phyloP scores from a whole-genome alignment of 2,113 vertebrate genomes.

The Rattus norvegicus region DNA sequence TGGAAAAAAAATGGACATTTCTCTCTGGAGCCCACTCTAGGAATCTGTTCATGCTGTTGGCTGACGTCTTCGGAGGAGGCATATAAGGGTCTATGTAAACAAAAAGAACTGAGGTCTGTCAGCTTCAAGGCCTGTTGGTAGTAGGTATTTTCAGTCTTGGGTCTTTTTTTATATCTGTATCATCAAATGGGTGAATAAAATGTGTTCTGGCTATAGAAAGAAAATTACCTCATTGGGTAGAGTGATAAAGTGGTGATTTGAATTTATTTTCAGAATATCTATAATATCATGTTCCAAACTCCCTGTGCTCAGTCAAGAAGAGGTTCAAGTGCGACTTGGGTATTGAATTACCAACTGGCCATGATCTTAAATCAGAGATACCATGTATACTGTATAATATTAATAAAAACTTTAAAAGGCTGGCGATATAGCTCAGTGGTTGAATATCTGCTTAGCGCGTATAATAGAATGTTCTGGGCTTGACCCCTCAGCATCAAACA shows the following conservation, averaged over 20 bases:
- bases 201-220: not conserved
- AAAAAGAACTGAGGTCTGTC: not conserved
- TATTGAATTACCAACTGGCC: not conserved
- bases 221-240: not conserved
- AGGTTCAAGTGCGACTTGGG: not conserved
- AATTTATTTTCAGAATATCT: constrained; percentile 21
- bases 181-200: constrained; percentile 24
- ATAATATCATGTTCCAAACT: constrained; percentile 15
- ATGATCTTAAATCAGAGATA: not conserved
- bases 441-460: not conserved
- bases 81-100: not conserved
- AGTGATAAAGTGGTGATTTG: not conserved
- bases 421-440: not conserved
- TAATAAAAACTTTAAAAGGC: not conserved
- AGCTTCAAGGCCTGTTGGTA: constrained; percentile 20
- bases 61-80: not conserved
- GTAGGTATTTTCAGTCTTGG: constrained; percentile 28
- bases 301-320: not conserved
- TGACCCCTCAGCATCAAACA: not conserved
- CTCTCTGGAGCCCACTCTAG: not conserved
- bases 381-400: not conserved
- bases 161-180: too few species aligned
- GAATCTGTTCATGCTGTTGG: not conserved
- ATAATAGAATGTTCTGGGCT: not conserved
- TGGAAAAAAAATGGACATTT: constrained; percentile 63